Conservation (phyloP, 2,797 vertebrate species). For the Orestias chungarensis region DNA sequence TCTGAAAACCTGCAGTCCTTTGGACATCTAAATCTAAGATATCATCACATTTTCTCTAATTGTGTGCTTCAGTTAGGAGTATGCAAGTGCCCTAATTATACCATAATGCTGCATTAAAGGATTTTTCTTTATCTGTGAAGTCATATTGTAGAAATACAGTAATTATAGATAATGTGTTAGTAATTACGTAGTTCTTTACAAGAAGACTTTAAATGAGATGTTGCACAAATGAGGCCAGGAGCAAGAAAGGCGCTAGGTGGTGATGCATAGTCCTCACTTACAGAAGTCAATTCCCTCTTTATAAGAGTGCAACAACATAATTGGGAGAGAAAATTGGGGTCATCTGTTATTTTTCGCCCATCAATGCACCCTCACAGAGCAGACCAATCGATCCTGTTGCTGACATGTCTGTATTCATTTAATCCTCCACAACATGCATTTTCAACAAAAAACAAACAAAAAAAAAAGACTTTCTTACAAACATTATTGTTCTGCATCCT, state of each 20-base stretch:
- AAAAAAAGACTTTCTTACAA: slow-evolving; percentile 3
- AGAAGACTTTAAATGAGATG: slow-evolving; percentile 70
- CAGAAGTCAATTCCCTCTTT: slow-evolving; percentile 6
- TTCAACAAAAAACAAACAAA: background rate
- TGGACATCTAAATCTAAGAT: slow-evolving; percentile 37
- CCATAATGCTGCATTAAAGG: slow-evolving; percentile 51
- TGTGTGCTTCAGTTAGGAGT: slow-evolving; percentile 57
- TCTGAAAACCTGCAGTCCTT: slow-evolving; percentile 11
- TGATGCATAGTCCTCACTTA: slow-evolving; percentile 33
- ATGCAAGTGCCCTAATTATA: slow-evolving; percentile 73
- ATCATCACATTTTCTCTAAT: slow-evolving; percentile 60
- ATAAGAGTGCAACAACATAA: slow-evolving; percentile 15
- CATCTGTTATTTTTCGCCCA: slow-evolving; percentile 39
- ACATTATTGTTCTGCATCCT: background rate
- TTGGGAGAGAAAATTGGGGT: slow-evolving; percentile 36
- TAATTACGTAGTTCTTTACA: slow-evolving; percentile 75
- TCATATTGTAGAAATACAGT: slow-evolving; percentile 70
- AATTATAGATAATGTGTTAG: slow-evolving; percentile 78
- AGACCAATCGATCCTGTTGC: slow-evolving; percentile 35
- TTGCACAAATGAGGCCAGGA: slow-evolving; percentile 36
- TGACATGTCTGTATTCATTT: slow-evolving; percentile 16
- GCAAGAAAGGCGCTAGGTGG: slow-evolving; percentile 29
- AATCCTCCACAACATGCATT: slow-evolving; percentile 26
- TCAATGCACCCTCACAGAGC: slow-evolving; percentile 42
- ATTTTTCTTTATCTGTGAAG: slow-evolving; percentile 65